These are phyloP conservation scores for Siniperca knerii DNA, from an alignment of 2,113 vertebrate genomes.

Conservation along the genomic window DNA sequence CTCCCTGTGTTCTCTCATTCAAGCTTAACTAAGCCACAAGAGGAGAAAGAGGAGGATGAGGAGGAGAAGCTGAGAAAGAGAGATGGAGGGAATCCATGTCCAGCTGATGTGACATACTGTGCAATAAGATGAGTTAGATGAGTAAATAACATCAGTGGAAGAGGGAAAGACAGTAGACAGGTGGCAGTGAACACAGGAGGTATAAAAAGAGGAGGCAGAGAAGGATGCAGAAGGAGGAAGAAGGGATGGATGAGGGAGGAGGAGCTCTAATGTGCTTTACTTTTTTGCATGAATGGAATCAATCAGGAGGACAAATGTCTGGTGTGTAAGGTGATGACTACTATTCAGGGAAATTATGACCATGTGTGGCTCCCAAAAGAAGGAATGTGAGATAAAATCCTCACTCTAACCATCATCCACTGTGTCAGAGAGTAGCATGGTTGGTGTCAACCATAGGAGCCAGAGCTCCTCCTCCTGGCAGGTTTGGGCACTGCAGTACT, in stretches of 20 bases:
- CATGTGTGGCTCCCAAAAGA: slow-evolving; percentile 49
- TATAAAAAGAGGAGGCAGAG: slow-evolving; percentile 20
- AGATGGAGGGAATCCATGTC: not conserved
- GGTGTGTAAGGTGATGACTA: slow-evolving; percentile 50
- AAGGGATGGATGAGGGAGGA: slow-evolving; percentile 36
- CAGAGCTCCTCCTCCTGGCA: slow-evolving; percentile 66
- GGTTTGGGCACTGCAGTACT: not conserved
- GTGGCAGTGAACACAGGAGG: slow-evolving; percentile 35
- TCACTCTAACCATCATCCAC: slow-evolving; percentile 21
- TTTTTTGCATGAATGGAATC: slow-evolving; percentile 48
- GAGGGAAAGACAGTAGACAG: slow-evolving; percentile 41
- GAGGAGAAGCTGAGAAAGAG: slow-evolving; percentile 1
- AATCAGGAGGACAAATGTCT: slow-evolving; percentile 51
- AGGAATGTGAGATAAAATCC: slow-evolving; percentile 39
- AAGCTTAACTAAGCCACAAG: slow-evolving; percentile 27
- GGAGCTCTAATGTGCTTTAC: slow-evolving; percentile 22
- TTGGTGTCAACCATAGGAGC: slow-evolving; percentile 21
- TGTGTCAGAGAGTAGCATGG: not conserved
- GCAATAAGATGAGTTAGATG: slow-evolving; percentile 10
- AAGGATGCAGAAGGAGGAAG: slow-evolving; percentile 11
- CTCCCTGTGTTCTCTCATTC: slow-evolving; percentile 3
- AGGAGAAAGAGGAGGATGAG: not conserved
- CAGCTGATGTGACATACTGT: slow-evolving; percentile 27
- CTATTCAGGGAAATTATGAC: slow-evolving; percentile 54
- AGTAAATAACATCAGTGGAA: slow-evolving; percentile 26